A percentile compares a stretch with the other conserved stretches of the same genome.
phyloP scores from a whole-genome alignment of 1,140 invertebrate genomes.

The Spodoptera frugiperda region DNA sequence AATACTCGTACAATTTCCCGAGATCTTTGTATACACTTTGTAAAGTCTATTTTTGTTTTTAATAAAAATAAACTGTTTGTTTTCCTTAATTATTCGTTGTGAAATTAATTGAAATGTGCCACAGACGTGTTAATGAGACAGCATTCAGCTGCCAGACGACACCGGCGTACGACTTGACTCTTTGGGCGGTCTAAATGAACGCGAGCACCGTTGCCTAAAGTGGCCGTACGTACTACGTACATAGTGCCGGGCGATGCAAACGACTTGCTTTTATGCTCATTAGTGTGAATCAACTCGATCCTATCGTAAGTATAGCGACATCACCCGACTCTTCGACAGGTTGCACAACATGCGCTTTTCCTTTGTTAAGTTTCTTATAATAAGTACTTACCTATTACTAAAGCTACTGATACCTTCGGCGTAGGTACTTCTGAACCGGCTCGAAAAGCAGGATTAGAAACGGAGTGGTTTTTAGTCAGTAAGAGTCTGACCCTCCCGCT shows the following conservation, averaged over 20 bases:
- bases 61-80: constrained; percentile 6
- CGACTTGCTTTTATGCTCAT: constrained; percentile 12
- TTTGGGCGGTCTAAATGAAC: constrained; percentile 28
- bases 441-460: no score
- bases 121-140: constrained; percentile 34
- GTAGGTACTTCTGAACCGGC: no score
- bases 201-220: background rate
- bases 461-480: no score
- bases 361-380: no score
- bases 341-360: no score
- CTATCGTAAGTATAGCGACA: background rate
- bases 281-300: background rate
- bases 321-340: no score
- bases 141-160: constrained; percentile 22
- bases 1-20: constrained; percentile 12
- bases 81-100: constrained; percentile 15
- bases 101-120: constrained; percentile 5
- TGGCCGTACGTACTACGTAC: constrained; percentile 5
- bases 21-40: constrained; percentile 1
- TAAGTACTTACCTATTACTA: no score
- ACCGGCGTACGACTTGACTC: constrained; percentile 13
- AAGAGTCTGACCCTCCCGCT: no score
- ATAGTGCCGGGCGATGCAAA: background rate
- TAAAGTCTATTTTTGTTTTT: constrained; percentile 1
- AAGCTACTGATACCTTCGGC: no score